Conservation (phyloP, 2,888 invertebrate species). For the Dynastes grantii region DNA sequence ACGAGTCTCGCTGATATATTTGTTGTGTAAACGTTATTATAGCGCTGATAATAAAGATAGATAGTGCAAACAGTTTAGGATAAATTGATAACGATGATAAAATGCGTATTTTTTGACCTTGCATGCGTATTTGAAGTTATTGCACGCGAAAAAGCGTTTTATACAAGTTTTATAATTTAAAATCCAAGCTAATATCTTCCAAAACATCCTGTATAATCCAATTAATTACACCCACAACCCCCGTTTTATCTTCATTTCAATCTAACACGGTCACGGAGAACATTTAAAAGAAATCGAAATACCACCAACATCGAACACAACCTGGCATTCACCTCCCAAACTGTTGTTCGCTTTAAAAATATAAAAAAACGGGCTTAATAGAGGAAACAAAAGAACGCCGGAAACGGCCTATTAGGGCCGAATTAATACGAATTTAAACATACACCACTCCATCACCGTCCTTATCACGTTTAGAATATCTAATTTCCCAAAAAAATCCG, state of each 20-base stretch:
- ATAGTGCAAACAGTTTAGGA: too few species aligned
- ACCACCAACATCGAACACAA: neutral
- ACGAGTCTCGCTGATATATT: neutral
- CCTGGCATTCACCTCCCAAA: neutral
- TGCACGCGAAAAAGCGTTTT: too few species aligned
- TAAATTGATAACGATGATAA: too few species aligned
- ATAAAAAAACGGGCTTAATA: neutral
- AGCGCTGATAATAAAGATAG: too few species aligned
- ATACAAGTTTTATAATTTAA: too few species aligned
- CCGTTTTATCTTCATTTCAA: neutral
- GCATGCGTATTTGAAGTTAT: too few species aligned
- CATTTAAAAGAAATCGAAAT: neutral
- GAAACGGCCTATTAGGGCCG: conserved; percentile 55
- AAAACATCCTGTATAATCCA: too few species aligned
- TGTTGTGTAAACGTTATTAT: neutral
- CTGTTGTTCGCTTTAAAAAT: neutral
- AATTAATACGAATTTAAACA: conserved; percentile 55
- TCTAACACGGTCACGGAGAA: neutral
- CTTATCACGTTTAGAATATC: conserved; percentile 41
- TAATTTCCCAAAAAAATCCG: conserved; percentile 24
- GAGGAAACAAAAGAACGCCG: conserved; percentile 36
- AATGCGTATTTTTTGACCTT: too few species aligned
- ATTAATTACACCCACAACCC: too few species aligned
- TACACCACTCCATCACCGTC: conserved; percentile 33
- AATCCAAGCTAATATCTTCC: too few species aligned